These are phyloP conservation scores for Dinomys branickii DNA, from an alignment of 2,113 vertebrate genomes.

Conservation along the genomic window DNA sequence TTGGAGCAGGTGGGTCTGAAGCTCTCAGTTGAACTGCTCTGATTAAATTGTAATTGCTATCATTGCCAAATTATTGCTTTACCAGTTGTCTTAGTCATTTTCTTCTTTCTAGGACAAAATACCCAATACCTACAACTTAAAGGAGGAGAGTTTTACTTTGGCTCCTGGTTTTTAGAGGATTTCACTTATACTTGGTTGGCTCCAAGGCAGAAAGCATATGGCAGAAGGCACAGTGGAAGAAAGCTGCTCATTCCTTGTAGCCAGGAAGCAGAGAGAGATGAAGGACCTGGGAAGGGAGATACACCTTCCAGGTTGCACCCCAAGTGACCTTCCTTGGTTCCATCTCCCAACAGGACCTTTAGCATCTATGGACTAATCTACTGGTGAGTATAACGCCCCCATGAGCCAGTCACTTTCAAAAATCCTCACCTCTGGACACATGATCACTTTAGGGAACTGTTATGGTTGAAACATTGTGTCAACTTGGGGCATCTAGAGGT, in stretches of 20 bases:
- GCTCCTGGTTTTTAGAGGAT: too few relatives aligned
- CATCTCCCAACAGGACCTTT: not conserved
- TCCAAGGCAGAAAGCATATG: not conserved
- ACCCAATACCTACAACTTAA: not conserved
- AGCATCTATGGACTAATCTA: not conserved
- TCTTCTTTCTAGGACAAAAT: not conserved
- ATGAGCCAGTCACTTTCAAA: too few relatives aligned
- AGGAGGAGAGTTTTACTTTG: not conserved
- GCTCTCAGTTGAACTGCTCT: not conserved
- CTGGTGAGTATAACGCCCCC: too few relatives aligned
- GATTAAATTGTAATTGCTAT: not conserved
- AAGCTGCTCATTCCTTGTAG: too few relatives aligned
- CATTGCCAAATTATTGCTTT: not conserved
- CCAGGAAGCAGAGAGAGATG: too few relatives aligned
- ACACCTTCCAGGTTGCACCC: too few relatives aligned
- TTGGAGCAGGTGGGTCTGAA: not conserved
- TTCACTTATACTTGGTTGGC: not conserved
- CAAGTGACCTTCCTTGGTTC: not conserved
- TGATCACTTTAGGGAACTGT: too few relatives aligned
- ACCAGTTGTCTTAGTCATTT: not conserved
- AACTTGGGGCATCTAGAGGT: too few relatives aligned
- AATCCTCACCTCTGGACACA: too few relatives aligned
- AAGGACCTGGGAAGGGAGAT: too few relatives aligned
- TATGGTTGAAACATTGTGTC: too few relatives aligned
- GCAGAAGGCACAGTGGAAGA: too few relatives aligned